Evolutionary conservation across 2,113 vertebrate species (phyloP).

Genomic region (Sinosuthora webbiana): DNA sequence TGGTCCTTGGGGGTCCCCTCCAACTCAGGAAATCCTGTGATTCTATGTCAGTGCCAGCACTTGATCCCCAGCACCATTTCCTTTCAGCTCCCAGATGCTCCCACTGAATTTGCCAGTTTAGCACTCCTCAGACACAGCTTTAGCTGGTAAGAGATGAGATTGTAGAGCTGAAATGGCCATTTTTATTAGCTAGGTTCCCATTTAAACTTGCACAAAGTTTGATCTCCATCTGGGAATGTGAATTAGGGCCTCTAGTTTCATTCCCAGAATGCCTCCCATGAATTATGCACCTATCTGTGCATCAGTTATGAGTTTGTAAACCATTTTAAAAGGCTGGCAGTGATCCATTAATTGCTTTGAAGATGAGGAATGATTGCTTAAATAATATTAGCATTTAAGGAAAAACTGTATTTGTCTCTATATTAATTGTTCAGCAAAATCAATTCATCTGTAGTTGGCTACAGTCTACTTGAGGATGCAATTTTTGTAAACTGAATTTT

Average conservation of each 20-base stretch:
- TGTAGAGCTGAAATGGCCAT: not conserved
- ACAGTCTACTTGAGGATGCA: not conserved
- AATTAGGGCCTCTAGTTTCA: not conserved
- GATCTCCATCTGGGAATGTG: not conserved
- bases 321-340: not conserved
- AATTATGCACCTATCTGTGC: not conserved
- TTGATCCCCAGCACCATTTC: not conserved
- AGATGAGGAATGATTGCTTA: not conserved
- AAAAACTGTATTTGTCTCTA: not conserved
- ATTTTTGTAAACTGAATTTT: conserved; percentile 25
- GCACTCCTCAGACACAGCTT: not conserved
- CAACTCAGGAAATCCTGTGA: not conserved
- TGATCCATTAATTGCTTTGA: not conserved
- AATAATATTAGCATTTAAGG: conserved; percentile 27
- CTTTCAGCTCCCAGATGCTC: not conserved
- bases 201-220: not conserved
- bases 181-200: not conserved
- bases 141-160: not conserved
- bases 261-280: not conserved
- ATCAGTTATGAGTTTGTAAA: not conserved
- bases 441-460: not conserved
- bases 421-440: conserved; percentile 32
- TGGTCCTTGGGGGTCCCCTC: not conserved
- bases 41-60: not conserved
- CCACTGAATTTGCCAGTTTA: not conserved